Conservation (phyloP, 2,113 vertebrate genomes). For the Talpa occidentalis region DNA sequence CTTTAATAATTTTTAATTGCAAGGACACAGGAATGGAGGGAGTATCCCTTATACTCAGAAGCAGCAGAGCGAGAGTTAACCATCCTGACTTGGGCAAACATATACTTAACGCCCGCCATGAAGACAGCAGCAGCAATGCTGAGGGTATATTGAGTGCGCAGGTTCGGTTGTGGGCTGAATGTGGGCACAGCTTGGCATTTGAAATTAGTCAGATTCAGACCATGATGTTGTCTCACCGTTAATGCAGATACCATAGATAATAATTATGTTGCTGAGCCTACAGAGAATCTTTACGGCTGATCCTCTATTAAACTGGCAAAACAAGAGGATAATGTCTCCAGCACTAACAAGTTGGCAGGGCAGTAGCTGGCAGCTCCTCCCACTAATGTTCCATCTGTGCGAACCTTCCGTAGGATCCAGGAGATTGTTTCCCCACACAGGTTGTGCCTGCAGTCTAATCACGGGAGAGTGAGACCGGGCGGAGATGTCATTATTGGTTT, state of each 20-base stretch:
- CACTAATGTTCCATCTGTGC: constrained; percentile 78
- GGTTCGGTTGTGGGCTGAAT: constrained; percentile 60
- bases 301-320: constrained; percentile 85
- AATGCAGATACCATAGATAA: constrained; percentile 84
- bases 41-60: not conserved
- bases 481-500: constrained; percentile 50
- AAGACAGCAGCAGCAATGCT: not conserved
- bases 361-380: constrained; percentile 78
- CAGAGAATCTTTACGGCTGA: constrained; percentile 81
- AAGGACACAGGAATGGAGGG: not conserved
- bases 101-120: not conserved
- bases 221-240: constrained; percentile 80
- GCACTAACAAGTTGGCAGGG: constrained; percentile 80
- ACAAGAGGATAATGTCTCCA: constrained; percentile 81
- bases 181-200: constrained; percentile 81
- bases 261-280: constrained; percentile 83
- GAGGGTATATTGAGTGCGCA: constrained; percentile 68
- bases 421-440: constrained; percentile 77
- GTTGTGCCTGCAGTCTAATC: constrained; percentile 75
- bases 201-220: constrained; percentile 76
- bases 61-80: not conserved
- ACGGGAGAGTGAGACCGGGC: not conserved
- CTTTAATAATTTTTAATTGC: constrained; percentile 41
- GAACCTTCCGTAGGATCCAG: constrained; percentile 74
- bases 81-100: not conserved